phyloP scores from a whole-genome alignment of 1,140 invertebrate genomes.

The Vanessa atalanta region DNA sequence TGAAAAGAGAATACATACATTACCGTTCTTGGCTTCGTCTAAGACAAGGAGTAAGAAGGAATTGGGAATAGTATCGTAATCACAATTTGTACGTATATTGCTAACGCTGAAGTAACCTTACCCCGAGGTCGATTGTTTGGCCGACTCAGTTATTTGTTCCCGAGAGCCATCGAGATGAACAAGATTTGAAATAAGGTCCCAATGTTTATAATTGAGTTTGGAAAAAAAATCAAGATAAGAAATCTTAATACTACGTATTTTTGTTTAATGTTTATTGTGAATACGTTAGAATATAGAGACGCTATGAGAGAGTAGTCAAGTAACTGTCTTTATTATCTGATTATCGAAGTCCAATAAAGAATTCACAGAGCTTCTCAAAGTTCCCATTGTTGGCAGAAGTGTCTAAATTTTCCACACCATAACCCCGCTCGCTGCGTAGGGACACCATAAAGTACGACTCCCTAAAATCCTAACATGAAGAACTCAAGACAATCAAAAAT shows the following conservation, averaged over 20 bases:
- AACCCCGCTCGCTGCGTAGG: conserved; percentile 8
- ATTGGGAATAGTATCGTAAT: background rate
- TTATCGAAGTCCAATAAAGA: conserved; percentile 1
- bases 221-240: too few relatives aligned
- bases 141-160: background rate
- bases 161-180: conserved; percentile 8
- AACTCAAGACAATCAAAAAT: background rate
- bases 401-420: conserved; percentile 23
- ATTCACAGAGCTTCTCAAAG: conserved; percentile 1
- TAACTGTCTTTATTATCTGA: conserved; percentile 15
- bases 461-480: background rate
- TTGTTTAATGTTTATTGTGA: too few relatives aligned
- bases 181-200: conserved; percentile 8
- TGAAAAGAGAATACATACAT: too few relatives aligned
- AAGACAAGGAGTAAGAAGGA: too few relatives aligned
- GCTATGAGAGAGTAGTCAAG: background rate
- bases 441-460: background rate
- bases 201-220: conserved; percentile 4
- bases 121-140: background rate
- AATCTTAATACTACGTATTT: too few relatives aligned
- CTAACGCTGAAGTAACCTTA: background rate
- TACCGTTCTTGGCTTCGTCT: too few relatives aligned
- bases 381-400: conserved; percentile 13
- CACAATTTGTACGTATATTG: background rate
- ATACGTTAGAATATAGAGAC: too few relatives aligned